Evolutionary conservation across 30 jellyfish, hydroid and myxozoan species (phyloP).

Genomic region (Hydractinia echinata): DNA sequence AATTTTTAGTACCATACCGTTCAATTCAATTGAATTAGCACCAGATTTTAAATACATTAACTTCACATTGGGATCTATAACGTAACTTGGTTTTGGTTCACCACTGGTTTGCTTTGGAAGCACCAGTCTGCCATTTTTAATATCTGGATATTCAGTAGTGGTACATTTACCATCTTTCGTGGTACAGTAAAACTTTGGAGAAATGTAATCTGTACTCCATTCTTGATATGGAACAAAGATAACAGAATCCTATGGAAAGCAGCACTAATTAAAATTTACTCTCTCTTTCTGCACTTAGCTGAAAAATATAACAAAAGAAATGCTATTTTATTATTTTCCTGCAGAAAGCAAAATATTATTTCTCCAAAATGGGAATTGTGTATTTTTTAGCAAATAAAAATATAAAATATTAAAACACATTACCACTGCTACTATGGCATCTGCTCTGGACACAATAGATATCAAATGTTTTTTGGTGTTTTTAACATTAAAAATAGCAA

Average conservation of each 20-base stretch:
- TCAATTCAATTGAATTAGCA: constrained; percentile 13
- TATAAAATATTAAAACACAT: background rate
- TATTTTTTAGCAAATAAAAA: no score
- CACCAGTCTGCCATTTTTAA: constrained; percentile 43
- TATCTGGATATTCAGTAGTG: constrained; percentile 37
- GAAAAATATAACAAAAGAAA: no score
- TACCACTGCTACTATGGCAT: constrained; percentile 67
- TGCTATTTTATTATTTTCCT: no score
- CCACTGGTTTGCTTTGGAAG: constrained; percentile 42
- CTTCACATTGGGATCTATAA: constrained; percentile 55
- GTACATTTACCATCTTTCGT: constrained; percentile 72
- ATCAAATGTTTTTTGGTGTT: constrained; percentile 47
- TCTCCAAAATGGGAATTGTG: no score
- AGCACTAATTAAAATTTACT: no score
- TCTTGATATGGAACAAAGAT: constrained; percentile 64
- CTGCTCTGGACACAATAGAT: constrained; percentile 53
- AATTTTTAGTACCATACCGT: no score
- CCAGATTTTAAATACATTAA: constrained; percentile 46
- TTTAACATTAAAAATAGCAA: constrained; percentile 42
- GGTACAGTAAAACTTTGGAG: constrained; percentile 74
- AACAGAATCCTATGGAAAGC: constrained; percentile 61
- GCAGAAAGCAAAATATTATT: no score
- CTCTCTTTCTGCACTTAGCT: no score
- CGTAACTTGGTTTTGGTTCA: constrained; percentile 74
- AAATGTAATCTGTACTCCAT: constrained; percentile 67